Evolutionary conservation across 2,113 vertebrate genomes (phyloP).

Genomic region (Penelope pileata): DNA sequence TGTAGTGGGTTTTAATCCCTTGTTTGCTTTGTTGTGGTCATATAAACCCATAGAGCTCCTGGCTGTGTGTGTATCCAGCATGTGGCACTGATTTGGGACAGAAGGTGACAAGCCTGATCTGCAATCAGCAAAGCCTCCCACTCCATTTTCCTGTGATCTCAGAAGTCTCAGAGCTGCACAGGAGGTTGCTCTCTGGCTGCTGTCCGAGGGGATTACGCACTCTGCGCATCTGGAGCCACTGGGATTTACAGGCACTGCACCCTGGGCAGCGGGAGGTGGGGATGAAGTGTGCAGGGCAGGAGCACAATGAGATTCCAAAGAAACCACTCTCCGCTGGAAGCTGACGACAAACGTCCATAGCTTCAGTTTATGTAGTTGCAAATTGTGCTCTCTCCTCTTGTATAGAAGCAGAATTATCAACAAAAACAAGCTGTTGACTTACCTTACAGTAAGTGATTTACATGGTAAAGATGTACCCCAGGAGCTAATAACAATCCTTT

Average conservation of each 20-base stretch:
- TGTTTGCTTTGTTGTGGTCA: not conserved
- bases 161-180: slow-evolving; percentile 38
- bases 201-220: slow-evolving; percentile 38
- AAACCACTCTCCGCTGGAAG: slow-evolving; percentile 13
- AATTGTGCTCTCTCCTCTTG: slow-evolving; percentile 20
- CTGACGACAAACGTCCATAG: slow-evolving; percentile 31
- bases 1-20: slow-evolving; percentile 16
- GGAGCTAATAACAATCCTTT: slow-evolving; percentile 5
- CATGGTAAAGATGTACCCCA: not conserved
- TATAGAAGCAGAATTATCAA: slow-evolving; percentile 30
- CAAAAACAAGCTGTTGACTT: not conserved
- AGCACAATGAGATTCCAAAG: not conserved
- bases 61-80: not conserved
- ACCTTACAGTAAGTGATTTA: not conserved
- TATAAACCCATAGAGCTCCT: slow-evolving; percentile 27
- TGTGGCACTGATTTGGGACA: slow-evolving; percentile 10
- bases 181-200: slow-evolving; percentile 65
- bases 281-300: slow-evolving; percentile 44
- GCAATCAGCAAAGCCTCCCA: slow-evolving; percentile 36
- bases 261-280: slow-evolving; percentile 50
- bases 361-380: not conserved
- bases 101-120: slow-evolving; percentile 53
- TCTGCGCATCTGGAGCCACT: not conserved
- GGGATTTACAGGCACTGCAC: slow-evolving; percentile 48
- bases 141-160: slow-evolving; percentile 70